A percentile compares a stretch with the other conserved stretches of the same genome.
These are phyloP conservation scores for Luperina nickerlii DNA, from an alignment of 2,888 invertebrate species.

Conservation along the genomic window DNA sequence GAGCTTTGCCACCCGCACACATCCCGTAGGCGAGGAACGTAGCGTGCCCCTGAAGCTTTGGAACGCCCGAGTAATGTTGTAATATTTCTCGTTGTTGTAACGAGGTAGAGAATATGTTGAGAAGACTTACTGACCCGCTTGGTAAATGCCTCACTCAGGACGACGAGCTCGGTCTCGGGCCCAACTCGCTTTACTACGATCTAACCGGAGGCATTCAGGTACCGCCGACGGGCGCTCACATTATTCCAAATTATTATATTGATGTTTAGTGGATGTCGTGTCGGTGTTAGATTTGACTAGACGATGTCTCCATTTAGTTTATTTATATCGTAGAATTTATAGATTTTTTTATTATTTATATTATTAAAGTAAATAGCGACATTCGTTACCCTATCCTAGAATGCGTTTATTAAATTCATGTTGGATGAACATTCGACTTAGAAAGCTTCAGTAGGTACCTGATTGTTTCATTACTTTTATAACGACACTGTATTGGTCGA, in stretches of 20 bases:
- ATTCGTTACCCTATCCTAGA: conserved; percentile 65
- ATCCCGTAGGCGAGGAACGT: conserved; percentile 78
- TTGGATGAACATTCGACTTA: conserved; percentile 56
- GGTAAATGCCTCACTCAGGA: conserved; percentile 89
- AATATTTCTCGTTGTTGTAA: conserved; percentile 85
- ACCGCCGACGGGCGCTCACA: conserved; percentile 74
- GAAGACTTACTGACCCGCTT: conserved; percentile 89
- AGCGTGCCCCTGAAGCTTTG: conserved; percentile 77
- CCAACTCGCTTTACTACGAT: conserved; percentile 90
- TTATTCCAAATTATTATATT: conserved; percentile 70
- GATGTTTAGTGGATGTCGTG: conserved; percentile 67
- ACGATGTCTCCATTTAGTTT: conserved; percentile 48
- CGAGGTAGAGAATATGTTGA: conserved; percentile 86
- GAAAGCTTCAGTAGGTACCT: conserved; percentile 81
- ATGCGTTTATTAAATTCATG: conserved; percentile 64
- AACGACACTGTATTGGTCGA: conserved; percentile 51
- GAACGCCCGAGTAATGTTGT: conserved; percentile 82
- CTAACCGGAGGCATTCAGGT: conserved; percentile 90
- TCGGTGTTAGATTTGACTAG: conserved; percentile 55
- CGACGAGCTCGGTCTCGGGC: conserved; percentile 89
- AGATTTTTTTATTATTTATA: conserved; percentile 41
- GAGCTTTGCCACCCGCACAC: conserved; percentile 73
- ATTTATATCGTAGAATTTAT: conserved; percentile 51
- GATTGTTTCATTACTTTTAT: conserved; percentile 78
- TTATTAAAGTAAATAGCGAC: conserved; percentile 43